Conservation (phyloP, 1,140 invertebrate genomes). For the Anastrepha obliqua region DNA sequence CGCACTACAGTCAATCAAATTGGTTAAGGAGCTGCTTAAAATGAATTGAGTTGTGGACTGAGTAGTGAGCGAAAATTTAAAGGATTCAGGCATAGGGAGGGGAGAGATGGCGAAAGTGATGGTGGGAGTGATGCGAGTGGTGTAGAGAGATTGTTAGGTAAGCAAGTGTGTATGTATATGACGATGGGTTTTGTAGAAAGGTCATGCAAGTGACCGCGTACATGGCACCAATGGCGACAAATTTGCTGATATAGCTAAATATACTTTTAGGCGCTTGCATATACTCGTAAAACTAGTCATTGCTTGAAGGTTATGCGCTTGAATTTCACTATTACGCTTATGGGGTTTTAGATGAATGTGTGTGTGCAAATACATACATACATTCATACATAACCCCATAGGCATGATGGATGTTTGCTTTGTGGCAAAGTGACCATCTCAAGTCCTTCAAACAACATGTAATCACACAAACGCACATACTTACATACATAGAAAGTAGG, state of each 20-base stretch:
- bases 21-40: not conserved
- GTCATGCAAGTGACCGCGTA: not conserved
- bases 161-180: not conserved
- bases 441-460: not conserved
- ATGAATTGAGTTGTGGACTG: slow-evolving; percentile 9
- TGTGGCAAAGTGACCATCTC: not conserved
- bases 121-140: no score
- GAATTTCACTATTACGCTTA: not conserved
- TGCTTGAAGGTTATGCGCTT: not conserved
- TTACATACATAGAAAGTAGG: not conserved
- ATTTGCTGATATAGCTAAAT: not conserved
- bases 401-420: not conserved
- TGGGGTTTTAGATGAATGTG: no score
- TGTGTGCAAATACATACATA: not conserved
- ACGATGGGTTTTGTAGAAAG: not conserved
- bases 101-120: not conserved
- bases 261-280: no score
- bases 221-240: not conserved
- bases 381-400: not conserved
- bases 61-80: not conserved
- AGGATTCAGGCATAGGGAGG: not conserved
- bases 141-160: no score
- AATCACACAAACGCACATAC: not conserved
- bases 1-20: slow-evolving; percentile 41
- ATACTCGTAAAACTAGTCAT: no score